Conservation (phyloP, 64 coral and sea anemone genomes). For the Hydrozoanthus tunicans region DNA sequence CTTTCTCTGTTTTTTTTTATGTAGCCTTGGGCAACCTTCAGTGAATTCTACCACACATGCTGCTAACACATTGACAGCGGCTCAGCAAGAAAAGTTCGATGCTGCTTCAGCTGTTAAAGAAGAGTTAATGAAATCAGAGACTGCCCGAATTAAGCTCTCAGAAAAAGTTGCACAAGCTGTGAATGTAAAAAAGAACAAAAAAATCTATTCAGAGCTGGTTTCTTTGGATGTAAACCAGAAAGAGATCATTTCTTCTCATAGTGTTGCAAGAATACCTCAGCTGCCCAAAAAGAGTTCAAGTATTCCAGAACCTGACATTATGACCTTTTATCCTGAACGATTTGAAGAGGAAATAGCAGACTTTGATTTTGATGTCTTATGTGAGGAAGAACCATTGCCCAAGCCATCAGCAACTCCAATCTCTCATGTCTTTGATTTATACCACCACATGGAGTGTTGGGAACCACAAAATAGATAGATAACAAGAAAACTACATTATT, state of each 20-base stretch:
- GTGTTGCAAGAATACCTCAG: conserved; percentile 30
- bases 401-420: conserved; percentile 48
- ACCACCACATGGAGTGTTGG: conserved; percentile 79
- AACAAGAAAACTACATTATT: background rate
- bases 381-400: conserved; percentile 64
- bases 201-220: conserved; percentile 72
- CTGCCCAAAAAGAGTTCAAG: conserved; percentile 49
- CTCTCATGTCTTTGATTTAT: conserved; percentile 82
- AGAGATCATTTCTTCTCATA: conserved; percentile 59
- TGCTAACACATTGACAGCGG: conserved; percentile 44
- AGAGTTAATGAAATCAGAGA: conserved; percentile 80
- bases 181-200: conserved; percentile 76
- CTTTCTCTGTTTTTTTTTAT: background rate
- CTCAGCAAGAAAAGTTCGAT: conserved; percentile 70
- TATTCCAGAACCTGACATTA: conserved; percentile 74
- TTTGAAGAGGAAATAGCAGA: conserved; percentile 83
- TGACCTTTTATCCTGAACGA: conserved; percentile 80
- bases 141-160: conserved; percentile 56
- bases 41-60: conserved; percentile 73
- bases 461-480: conserved; percentile 19
- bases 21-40: conserved; percentile 69
- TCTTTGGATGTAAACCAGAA: conserved; percentile 67
- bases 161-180: conserved; percentile 78
- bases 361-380: conserved; percentile 65
- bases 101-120: conserved; percentile 67